These are phyloP conservation scores for Coccyzus lansbergi DNA, from an alignment of 2,797 vertebrate genomes.

Conservation along the genomic window DNA sequence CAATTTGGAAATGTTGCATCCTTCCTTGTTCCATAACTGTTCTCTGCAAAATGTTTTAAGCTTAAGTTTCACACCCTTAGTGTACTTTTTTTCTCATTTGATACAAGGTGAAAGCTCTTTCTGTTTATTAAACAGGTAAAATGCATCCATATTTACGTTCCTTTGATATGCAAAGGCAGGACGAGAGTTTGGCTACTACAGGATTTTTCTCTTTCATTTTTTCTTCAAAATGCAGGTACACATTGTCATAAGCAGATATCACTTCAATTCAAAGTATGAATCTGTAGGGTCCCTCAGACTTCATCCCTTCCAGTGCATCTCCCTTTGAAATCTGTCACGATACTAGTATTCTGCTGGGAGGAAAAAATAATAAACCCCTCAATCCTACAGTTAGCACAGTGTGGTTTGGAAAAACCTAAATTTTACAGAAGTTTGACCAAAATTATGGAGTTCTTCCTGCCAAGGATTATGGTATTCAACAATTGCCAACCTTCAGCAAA, in stretches of 20 bases:
- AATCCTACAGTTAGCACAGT: accelerated
- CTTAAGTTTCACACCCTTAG: neutral
- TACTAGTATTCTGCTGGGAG: neutral
- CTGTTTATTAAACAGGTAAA: neutral
- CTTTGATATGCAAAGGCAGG: neutral
- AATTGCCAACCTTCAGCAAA: neutral
- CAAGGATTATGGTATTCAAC: neutral
- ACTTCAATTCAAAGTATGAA: neutral
- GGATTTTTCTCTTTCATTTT: neutral
- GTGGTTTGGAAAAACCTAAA: neutral
- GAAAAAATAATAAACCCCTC: neutral
- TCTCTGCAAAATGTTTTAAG: neutral
- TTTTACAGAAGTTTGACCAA: neutral
- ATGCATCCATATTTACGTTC: neutral
- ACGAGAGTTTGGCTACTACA: neutral
- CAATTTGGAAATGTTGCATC: neutral
- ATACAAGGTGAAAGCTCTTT: neutral
- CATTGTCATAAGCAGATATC: no score
- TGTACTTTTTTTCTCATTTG: neutral
- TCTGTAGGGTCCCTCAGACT: neutral
- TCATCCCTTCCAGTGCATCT: neutral
- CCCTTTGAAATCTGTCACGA: neutral
- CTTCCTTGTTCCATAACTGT: neutral
- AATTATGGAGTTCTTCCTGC: neutral
- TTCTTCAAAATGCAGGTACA: neutral